Base-by-base conservation (phyloP, 2,113 vertebrate species). In the Scophthalmus maximus region DNA sequence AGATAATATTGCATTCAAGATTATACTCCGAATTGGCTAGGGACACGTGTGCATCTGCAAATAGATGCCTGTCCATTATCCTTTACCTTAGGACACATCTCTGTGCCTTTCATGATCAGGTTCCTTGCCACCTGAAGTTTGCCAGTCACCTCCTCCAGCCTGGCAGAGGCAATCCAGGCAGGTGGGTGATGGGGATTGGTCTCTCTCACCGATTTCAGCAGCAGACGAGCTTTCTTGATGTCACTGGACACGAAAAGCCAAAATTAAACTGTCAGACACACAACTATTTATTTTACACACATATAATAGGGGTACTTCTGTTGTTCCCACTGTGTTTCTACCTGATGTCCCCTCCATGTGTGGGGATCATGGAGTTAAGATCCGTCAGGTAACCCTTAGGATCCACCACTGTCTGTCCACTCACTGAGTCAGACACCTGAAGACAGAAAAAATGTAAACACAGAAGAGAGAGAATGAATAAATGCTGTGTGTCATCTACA, bases 361-460 rank as follows among this genome's bases (percentile, higher is more conserved):
- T 98, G 4, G 98, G 98, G 77, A 99, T 99, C 98, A 99, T 99
- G 0, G 98, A 99, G 88, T 99, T 99, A 64, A 99, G 91, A 85
- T 98, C 98, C 0, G 98, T 99, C 69, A 99, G 91, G 71, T 99
- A 99, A 78, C 98, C 97, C 84, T 99, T 99, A 0, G 97, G 98
- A 75, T 99, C 97, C 61, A 99, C 98, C 8, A 99, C 98, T 0
- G 98, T 99, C 88, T 99, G 98, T 53, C 98, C 98, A 7, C 97
- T 99, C 75, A 99, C 97, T 0, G 97, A 99, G 82, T 99, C 98
- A 0, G 97, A 99, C 11, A 99, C 97, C 97, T 99, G 73, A 4
- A 36, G 18, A 22, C 9, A 25, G 73, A 73, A 6, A 46, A 34
- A 58, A 64, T 4, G 20, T 40, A 66, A 27, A 38, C 3, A 56